A percentile compares a stretch with the other conserved stretches of the same genome.
phyloP scores from a whole-genome alignment of 2,113 vertebrate genomes.

The Gadus chalcogrammus region DNA sequence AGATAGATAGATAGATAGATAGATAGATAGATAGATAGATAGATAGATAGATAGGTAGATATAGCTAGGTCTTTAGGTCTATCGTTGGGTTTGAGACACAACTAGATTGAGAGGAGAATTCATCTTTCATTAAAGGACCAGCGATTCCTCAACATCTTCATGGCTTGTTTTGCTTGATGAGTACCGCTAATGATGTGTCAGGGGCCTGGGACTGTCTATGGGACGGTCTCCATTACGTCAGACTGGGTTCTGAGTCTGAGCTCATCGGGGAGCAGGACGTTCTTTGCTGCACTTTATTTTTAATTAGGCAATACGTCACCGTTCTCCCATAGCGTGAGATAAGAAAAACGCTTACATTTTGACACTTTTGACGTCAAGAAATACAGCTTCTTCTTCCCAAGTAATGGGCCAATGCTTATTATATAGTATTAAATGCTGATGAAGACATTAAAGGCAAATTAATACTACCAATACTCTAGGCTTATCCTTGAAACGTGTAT shows the following conservation, averaged over 20 bases:
- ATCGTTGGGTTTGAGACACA: not conserved
- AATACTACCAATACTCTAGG: too few species aligned
- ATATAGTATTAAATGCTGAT: too few species aligned
- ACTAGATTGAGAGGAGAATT: constrained; percentile 1
- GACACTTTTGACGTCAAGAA: not conserved
- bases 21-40: too few species aligned
- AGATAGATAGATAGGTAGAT: too few species aligned
- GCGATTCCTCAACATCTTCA: constrained; percentile 22
- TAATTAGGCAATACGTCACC: constrained; percentile 1
- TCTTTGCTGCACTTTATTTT: not conserved
- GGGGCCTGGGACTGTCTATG: constrained; percentile 2
- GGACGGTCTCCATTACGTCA: constrained; percentile 31
- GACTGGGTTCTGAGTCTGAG: not conserved
- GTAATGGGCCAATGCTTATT: not conserved
- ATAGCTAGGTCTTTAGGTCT: too few species aligned
- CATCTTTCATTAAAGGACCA: constrained; percentile 18
- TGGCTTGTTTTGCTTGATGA: constrained; percentile 29
- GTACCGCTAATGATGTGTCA: constrained; percentile 38
- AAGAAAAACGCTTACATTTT: not conserved
- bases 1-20: too few species aligned
- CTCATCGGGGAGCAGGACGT: not conserved
- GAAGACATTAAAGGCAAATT: too few species aligned
- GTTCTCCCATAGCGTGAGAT: not conserved
- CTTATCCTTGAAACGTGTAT: too few species aligned
- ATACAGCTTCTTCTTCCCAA: not conserved